Base-by-base conservation (phyloP, 1,140 invertebrate species). In the Carposina sasakii region DNA sequence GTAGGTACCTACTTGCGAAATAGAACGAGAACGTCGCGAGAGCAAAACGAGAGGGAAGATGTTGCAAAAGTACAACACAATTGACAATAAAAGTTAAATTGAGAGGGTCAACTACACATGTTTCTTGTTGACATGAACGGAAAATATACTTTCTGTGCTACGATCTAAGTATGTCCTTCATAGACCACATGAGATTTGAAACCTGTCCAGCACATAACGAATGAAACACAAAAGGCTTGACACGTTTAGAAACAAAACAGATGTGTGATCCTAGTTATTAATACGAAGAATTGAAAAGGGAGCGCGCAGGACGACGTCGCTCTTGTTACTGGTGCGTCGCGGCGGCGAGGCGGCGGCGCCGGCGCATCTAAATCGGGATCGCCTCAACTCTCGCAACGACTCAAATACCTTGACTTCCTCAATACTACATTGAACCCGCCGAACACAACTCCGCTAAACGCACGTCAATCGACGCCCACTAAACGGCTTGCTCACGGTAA, bases 371-470 rank as follows among this genome's bases (percentile, higher is more conserved):
- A 83, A 79, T 78, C 72, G 77, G 76, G 75, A 83, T 75, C 73
- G 75, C 72, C 73, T 81, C 75, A 71, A 78, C 54, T 81, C 76
- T 76, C 75, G 66, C 75, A 63, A 69, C 78, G 76, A 77, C 76
- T 84, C 76, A 81, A 81, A 81, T 84, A 83, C 79, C 79, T 84
- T 84, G 79, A 84, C 79, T 84, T 84, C 79, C 79, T 83, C 77
- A 79, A 83, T 83, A 83, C 79, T 81, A 83, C 79, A 79, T 83
- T 81, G 81, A 84, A 84, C 81, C 75, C 81, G 61, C 64, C 48
- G 67, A 65, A 48, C 69, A 75, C 63, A 67, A 81, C 75, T 75
- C 68, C 71, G 69, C 69, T 66, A 73, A 79, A 72, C 66, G 65
- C 71, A 81, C 77, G 75, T 81, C 77, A 81, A 79, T 76, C 54